Base-by-base conservation (phyloP, 2,888 invertebrate species). In the Cacoxenus indagator region DNA sequence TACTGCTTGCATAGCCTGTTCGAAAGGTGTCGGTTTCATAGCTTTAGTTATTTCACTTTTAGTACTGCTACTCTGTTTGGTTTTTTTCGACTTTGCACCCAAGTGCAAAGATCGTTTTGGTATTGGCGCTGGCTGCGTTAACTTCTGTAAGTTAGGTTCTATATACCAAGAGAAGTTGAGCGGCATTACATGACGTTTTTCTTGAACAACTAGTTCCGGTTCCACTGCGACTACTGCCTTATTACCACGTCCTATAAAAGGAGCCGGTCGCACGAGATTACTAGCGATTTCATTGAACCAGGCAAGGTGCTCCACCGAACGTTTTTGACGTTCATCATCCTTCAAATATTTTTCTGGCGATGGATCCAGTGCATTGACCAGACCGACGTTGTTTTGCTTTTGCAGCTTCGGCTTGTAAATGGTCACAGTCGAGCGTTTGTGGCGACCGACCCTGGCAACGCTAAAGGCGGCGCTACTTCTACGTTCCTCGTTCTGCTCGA, bases 241-340 rank as follows among this genome's bases (percentile, higher is more conserved):
- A 1, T 73, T 73, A 0, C 68, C 37, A 2, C 72, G 70, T 0
- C 73, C 69, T 4, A 78, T 78, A n/a, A 84, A 59, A 0, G 87
- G 87, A 1, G 87, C 85, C 0, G 87, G 87, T 9, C 84, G 79
- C 5, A 86, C 81, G 43, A 87, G 51, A 3, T 77, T 79, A 54
- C 76, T 77, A 43, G 84, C 75, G 4, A 85, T 77, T 61, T 86
- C 87, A 62, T 75, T 84, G 59, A 87, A 87, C 87, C 87, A 87
- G 8, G 85, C 83, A 61, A 85, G 62, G 27, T 84, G 80, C 1
- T 82, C 81, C 2, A 78, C 75, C 2, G 85, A 78, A 17, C 86
- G 79, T 51, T 85, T 86, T 19, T 71, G 76, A 8, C 84, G 82
- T 2, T 73, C 71, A 0, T 68, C 68, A 19, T 69, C 68, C 31